Evolutionary conservation across 2,888 invertebrate species (phyloP).

Genomic region (Luperina testacea): DNA sequence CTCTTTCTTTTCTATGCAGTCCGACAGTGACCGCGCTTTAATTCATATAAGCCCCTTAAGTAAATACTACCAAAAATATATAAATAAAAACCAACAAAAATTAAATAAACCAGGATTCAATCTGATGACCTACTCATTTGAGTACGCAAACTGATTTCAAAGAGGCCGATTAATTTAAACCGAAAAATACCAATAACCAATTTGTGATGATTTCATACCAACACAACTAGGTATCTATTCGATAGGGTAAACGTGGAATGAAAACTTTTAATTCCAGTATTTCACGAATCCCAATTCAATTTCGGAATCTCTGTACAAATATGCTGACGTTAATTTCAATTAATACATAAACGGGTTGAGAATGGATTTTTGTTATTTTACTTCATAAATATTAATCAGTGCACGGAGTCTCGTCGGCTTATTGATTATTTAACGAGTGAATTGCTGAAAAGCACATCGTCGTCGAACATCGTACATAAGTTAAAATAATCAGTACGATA

Average conservation of each 20-base stretch:
- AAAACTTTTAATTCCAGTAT: slow-evolving; percentile 47
- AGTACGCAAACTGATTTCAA: slow-evolving; percentile 13
- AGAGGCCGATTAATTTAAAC: slow-evolving; percentile 30
- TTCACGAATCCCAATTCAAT: slow-evolving; percentile 46
- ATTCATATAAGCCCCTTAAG: no score
- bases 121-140: slow-evolving; percentile 10
- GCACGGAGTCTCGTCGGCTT: slow-evolving; percentile 16
- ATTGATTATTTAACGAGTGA: slow-evolving; percentile 34
- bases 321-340: slow-evolving; percentile 63
- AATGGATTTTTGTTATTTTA: slow-evolving; percentile 44
- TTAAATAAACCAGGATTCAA: slow-evolving; percentile 4
- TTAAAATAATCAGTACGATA: slow-evolving; percentile 1
- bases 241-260: slow-evolving; percentile 14
- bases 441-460: slow-evolving; percentile 4
- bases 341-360: slow-evolving; percentile 55
- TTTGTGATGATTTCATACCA: slow-evolving; percentile 38
- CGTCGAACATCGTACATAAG: background rate
- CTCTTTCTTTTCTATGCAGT: no score
- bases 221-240: slow-evolving; percentile 21
- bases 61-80: background rate
- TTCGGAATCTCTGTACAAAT: slow-evolving; percentile 52
- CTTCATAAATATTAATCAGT: slow-evolving; percentile 55
- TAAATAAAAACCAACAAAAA: background rate
- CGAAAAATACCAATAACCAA: slow-evolving; percentile 54
- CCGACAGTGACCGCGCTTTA: no score